phyloP scores from a whole-genome alignment of 92 coral and sea anemone genomes.

The Scolanthus callimorphus region DNA sequence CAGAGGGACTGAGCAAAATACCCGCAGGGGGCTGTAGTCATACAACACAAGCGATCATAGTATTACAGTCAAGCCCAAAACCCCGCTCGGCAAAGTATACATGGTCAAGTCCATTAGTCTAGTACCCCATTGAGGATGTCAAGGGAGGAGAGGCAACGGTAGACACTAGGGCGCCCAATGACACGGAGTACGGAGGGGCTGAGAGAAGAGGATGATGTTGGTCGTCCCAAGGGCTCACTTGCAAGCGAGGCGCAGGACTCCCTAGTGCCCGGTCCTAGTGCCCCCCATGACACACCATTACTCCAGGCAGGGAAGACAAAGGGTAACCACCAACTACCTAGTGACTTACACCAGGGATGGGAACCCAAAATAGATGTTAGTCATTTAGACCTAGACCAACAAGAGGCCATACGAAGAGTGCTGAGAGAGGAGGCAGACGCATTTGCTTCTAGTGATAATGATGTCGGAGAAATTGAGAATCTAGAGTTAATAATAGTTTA shows the following conservation, averaged over 20 bases:
- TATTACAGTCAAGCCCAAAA: conserved; percentile 13
- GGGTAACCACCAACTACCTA: neutral
- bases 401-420: conserved; percentile 9
- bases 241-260: neutral
- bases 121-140: neutral
- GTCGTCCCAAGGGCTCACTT: neutral
- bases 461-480: conserved; percentile 34
- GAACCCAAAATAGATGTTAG: conserved; percentile 22
- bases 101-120: conserved; percentile 25
- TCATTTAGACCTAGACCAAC: conserved; percentile 10
- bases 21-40: conserved; percentile 2
- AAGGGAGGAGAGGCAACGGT: neutral
- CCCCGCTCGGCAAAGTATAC: conserved; percentile 25
- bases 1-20: conserved; percentile 7
- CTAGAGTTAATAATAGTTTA: no score
- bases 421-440: conserved; percentile 19
- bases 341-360: conserved; percentile 1
- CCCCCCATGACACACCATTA: neutral
- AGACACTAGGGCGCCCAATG: neutral
- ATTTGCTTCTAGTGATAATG: conserved; percentile 27
- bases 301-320: conserved; percentile 1
- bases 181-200: neutral
- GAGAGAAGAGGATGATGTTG: neutral
- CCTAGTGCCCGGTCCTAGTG: neutral
- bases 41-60: conserved; percentile 10